Evolutionary conservation across 2,113 vertebrate genomes (phyloP).

Genomic region (Tetrao urogallus): DNA sequence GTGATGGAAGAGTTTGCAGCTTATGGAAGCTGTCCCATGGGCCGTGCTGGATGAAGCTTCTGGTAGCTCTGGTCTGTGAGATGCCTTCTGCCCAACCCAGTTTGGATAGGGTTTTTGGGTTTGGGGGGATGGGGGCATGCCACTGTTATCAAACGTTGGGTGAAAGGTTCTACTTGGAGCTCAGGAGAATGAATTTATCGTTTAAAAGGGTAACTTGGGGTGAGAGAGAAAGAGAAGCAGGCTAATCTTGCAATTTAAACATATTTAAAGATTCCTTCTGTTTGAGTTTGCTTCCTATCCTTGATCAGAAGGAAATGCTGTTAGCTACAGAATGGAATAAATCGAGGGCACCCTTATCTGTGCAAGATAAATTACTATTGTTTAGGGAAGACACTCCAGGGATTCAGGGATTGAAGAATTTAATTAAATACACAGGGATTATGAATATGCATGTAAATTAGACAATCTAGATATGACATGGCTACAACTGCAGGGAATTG

Average conservation of each 20-base stretch:
- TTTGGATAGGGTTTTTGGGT: not conserved
- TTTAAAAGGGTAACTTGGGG: conserved; percentile 46
- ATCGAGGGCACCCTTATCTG: conserved; percentile 76
- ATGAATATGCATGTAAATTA: conserved; percentile 79
- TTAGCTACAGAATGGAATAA: conserved; percentile 72
- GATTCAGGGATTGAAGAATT: conserved; percentile 76
- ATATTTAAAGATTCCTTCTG: conserved; percentile 52
- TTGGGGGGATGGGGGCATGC: not conserved
- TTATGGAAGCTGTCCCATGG: not conserved
- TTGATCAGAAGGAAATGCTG: conserved; percentile 70
- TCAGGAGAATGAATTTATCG: conserved; percentile 17
- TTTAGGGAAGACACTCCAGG: conserved; percentile 76
- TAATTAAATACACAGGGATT: conserved; percentile 80
- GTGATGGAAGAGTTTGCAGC: not conserved
- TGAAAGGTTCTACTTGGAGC: conserved; percentile 32
- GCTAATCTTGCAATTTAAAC: conserved; percentile 64
- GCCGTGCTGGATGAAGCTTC: rapidly evolving
- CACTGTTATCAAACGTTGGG: not conserved
- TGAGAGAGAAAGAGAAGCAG: conserved; percentile 34
- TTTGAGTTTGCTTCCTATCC: conserved; percentile 57
- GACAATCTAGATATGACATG: conserved; percentile 72
- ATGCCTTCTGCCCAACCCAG: not conserved
- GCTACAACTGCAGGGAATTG: conserved; percentile 73
- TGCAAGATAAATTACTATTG: conserved; percentile 79
- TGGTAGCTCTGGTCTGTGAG: not conserved